Base-by-base conservation (phyloP, 2,797 vertebrate genomes). In the Hipposideros larvatus region DNA sequence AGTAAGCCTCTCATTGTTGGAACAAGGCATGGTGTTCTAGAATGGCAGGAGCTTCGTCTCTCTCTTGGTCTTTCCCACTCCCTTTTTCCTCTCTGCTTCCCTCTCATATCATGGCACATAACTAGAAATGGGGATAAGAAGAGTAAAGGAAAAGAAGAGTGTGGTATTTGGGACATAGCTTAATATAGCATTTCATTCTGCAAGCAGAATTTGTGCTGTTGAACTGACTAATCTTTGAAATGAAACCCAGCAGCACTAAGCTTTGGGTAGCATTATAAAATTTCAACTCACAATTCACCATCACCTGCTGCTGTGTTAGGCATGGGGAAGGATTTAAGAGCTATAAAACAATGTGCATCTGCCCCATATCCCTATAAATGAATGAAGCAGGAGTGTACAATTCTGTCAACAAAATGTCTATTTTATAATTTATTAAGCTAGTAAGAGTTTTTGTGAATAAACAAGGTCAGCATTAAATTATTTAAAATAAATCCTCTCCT, bases 211-310 rank as follows among this genome's bases (percentile, higher is more conserved):
- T 93, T 88, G 74, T 70, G 48, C 74, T 87, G 51, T 63, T 75
- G 51, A 6, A 48, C 61, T 89, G 22, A 96, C 80, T 79, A 4
- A 77, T 92, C 34, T 92, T 96, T 94, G 83, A 96, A 96, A 73
- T 84, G 71, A 91, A 87, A 77, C 77, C 48, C 26, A 41, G 37
- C 66, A 34, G 59, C 91, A 71, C n/a, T 71, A 71, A 95, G 37
- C 22, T 84, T 91, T 93, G 71, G 48, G 16, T 24, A 48, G 28
- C 55, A 41, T 34, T 94, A 71, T 55, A 51, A 43, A 41, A 41
- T 93, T 88, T 77, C 73, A 95, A 7, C 28, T 92, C 26, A 79
- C 16, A 46, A 41, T 82, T 93, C 73, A 59, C 51, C 77, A 13
- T 78, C 26, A 68, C 26, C 31, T 88, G 26, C 19, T 2, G 6